Percentiles rank a stretch among this genome's conserved stretches.
Evolutionary conservation across 2,888 invertebrate genomes (phyloP).

Genomic region (Slavum lentiscoides): DNA sequence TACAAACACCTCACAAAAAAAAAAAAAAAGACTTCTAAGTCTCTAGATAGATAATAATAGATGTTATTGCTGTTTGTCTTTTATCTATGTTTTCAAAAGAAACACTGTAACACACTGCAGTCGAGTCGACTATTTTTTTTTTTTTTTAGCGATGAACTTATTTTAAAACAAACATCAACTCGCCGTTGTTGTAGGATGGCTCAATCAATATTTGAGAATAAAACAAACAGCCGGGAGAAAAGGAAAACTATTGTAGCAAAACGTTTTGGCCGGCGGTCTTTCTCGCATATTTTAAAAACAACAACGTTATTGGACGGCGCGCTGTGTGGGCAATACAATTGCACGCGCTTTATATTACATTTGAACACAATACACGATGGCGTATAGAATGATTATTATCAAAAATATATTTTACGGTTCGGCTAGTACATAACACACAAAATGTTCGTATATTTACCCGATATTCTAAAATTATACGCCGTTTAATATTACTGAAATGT

Average conservation of each 20-base stretch:
- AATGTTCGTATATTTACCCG: no score
- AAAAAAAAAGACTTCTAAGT: no score
- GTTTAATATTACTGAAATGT: no score
- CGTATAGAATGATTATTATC: neutral
- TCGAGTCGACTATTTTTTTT: neutral
- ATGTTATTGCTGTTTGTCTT: neutral
- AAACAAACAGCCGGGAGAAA: conserved; percentile 5
- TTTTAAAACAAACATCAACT: conserved; percentile 7
- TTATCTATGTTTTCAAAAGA: no score
- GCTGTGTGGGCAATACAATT: neutral
- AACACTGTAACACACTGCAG: neutral
- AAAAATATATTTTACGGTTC: no score
- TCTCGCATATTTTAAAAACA: neutral
- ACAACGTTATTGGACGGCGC: neutral
- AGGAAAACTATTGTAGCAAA: neutral
- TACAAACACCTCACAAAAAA: no score
- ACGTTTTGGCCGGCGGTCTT: neutral
- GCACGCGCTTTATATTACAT: neutral
- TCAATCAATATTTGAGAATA: neutral
- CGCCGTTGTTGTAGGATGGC: neutral
- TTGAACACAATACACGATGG: neutral
- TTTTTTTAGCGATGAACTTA: neutral
- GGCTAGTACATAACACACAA: no score
- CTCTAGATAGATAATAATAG: neutral
- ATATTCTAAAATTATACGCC: no score